Percentiles rank a stretch among this genome's conserved stretches.
phyloP scores from a whole-genome alignment of 2,113 vertebrate species.

The Hydropotes inermis region DNA sequence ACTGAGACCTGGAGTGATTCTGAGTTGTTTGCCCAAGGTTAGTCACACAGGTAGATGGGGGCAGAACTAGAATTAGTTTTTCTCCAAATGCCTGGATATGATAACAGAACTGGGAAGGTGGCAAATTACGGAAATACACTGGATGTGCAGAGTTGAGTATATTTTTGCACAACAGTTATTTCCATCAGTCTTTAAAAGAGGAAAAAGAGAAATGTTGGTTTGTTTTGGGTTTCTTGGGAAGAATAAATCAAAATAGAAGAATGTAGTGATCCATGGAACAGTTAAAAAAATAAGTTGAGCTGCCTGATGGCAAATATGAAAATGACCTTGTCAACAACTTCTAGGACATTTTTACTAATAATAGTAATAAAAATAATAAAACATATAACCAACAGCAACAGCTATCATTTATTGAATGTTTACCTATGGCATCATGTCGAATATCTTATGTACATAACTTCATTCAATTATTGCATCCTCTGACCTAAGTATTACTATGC shows the following conservation, averaged over 20 bases:
- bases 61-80: conserved; percentile 27
- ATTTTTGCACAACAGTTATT: conserved; percentile 26
- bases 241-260: background rate
- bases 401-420: background rate
- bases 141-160: background rate
- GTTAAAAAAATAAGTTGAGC: background rate
- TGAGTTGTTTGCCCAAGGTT: conserved; percentile 25
- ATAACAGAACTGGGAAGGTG: background rate
- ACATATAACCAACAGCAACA: background rate
- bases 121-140: background rate
- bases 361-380: background rate
- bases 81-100: conserved; percentile 1
- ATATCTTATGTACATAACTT: background rate
- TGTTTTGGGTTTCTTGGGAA: background rate
- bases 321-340: background rate
- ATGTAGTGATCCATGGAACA: background rate
- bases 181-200: background rate
- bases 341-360: conserved; percentile 29
- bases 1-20: background rate
- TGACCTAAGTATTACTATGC: background rate
- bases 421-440: background rate
- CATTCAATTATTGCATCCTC: background rate
- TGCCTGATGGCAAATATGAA: background rate
- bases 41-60: background rate
- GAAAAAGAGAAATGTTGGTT: background rate